These are phyloP conservation scores for Ferdinandea cuprea DNA, from an alignment of 2,888 invertebrate species.

Conservation along the genomic window DNA sequence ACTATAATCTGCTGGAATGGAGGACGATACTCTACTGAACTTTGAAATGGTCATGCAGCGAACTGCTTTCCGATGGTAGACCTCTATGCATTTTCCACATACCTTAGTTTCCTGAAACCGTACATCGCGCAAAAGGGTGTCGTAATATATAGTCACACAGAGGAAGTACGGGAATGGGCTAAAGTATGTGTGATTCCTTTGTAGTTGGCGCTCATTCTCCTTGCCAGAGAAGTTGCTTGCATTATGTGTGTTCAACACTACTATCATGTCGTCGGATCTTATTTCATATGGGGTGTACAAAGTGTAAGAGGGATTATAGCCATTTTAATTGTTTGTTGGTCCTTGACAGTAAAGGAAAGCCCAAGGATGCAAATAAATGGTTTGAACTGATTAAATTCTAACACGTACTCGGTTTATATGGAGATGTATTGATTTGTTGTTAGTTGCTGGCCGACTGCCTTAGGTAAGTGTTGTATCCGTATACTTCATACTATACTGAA, in stretches of 20 bases:
- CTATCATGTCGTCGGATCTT: too few species aligned
- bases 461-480: too few species aligned
- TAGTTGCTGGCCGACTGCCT: too few species aligned
- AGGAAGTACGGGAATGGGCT: neutral
- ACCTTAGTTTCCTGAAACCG: slow-evolving; percentile 16
- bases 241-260: neutral
- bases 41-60: slow-evolving; percentile 50
- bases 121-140: slow-evolving; percentile 30
- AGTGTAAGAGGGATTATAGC: neutral
- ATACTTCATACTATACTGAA: too few species aligned
- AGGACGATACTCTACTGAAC: slow-evolving; percentile 29
- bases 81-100: slow-evolving; percentile 11
- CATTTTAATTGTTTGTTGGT: neutral
- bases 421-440: too few species aligned
- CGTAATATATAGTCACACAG: slow-evolving; percentile 54
- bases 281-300: too few species aligned
- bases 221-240: neutral
- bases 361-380: too few species aligned
- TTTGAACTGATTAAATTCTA: too few species aligned
- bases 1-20: slow-evolving; percentile 46
- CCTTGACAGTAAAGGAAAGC: neutral
- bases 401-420: too few species aligned
- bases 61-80: slow-evolving; percentile 4
- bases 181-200: slow-evolving; percentile 36
- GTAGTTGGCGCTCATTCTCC: slow-evolving; percentile 2